A percentile compares a stretch with the other conserved stretches of the same genome.
These are phyloP conservation scores for Schizaphis graminum DNA, from an alignment of 2,888 invertebrate species.

Conservation along the genomic window DNA sequence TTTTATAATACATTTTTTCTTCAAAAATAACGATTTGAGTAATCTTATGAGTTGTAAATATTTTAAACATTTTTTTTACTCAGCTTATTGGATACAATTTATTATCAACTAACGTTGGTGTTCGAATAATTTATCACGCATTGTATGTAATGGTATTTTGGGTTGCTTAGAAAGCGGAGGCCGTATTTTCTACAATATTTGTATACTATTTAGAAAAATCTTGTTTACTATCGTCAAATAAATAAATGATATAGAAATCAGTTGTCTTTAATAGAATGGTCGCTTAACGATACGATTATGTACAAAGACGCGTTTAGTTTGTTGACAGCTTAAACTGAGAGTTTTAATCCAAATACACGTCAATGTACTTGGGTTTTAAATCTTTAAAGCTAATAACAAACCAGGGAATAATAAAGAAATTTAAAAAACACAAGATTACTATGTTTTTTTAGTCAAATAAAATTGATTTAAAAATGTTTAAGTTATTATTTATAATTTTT, in stretches of 20 bases:
- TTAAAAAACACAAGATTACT: not conserved
- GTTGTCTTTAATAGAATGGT: constrained; percentile 16
- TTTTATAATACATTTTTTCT: not conserved
- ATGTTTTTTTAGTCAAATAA: not conserved
- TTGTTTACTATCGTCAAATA: not conserved
- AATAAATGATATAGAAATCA: constrained; percentile 7
- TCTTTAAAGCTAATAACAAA: not conserved
- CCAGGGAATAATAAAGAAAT: not conserved
- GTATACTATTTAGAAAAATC: constrained; percentile 13
- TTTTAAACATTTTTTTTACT: not conserved
- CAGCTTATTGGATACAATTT: not conserved
- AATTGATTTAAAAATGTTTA: not conserved
- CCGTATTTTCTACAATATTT: not conserved
- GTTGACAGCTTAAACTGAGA: not conserved
- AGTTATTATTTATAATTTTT: not conserved
- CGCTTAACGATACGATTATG: not conserved
- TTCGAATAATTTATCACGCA: not conserved
- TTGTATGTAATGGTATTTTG: not conserved
- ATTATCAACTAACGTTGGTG: not conserved
- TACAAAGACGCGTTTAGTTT: not conserved
- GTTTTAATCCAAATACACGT: not conserved
- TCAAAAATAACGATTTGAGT: not conserved
- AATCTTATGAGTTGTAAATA: not conserved
- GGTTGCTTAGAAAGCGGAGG: not conserved
- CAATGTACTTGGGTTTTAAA: not conserved